phyloP scores from a whole-genome alignment of 2,888 invertebrate genomes.

The Esperia sulphurella region DNA sequence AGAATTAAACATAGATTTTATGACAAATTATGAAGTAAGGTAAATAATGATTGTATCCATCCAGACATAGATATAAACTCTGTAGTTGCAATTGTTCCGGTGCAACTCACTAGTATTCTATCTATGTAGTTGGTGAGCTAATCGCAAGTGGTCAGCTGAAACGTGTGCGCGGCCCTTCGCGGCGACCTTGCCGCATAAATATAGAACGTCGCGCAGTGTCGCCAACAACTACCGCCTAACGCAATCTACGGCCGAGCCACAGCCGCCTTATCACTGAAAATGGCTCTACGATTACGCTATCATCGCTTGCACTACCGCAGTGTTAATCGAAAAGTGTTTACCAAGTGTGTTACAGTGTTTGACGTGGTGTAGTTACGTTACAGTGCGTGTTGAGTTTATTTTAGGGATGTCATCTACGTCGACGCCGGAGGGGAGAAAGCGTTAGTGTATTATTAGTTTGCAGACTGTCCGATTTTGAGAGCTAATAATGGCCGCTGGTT shows the following conservation, averaged over 20 bases:
- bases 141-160: constrained; percentile 44
- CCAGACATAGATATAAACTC: too few species aligned
- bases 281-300: constrained; percentile 65
- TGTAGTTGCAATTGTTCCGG: too few species aligned
- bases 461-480: constrained; percentile 18
- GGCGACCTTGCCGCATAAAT: constrained; percentile 66
- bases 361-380: constrained; percentile 49
- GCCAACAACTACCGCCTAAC: constrained; percentile 50
- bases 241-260: constrained; percentile 28
- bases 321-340: constrained; percentile 31
- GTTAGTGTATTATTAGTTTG: constrained; percentile 60
- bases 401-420: constrained; percentile 66
- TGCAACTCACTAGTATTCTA: background rate
- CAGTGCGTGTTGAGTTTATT: constrained; percentile 42
- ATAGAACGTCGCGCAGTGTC: constrained; percentile 54
- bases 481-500: constrained; percentile 6
- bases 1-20: too few species aligned
- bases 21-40: too few species aligned
- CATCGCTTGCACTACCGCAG: constrained; percentile 49
- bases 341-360: constrained; percentile 47
- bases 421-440: constrained; percentile 57
- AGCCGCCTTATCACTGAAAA: constrained; percentile 68
- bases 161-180: constrained; percentile 48
- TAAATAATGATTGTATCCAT: too few species aligned
- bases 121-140: background rate